phyloP scores from a whole-genome alignment of 1,140 invertebrate species.

The Venturia canescens region DNA sequence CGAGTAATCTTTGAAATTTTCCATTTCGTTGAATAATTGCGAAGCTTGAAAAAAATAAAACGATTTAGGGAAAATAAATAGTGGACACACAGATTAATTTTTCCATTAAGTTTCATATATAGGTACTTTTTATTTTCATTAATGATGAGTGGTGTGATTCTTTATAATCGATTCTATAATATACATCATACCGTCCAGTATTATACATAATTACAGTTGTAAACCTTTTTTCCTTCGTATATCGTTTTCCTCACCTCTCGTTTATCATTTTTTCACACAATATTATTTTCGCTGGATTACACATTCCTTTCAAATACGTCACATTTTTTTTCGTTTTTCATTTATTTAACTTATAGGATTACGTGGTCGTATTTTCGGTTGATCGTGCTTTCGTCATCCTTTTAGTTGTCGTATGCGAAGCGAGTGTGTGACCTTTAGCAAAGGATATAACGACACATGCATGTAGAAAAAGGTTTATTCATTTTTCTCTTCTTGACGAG shows the following conservation, averaged over 20 bases:
- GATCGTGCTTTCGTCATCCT: constrained; percentile 49
- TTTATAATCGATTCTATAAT: constrained; percentile 78
- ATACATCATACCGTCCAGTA: constrained; percentile 77
- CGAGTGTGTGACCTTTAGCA: constrained; percentile 8
- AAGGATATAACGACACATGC: constrained; percentile 21
- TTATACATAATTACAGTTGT: constrained; percentile 78
- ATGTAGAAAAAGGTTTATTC: constrained; percentile 50
- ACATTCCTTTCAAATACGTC: constrained; percentile 15
- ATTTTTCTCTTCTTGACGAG: constrained; percentile 23
- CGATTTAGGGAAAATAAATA: constrained; percentile 3
- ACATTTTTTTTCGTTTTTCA: too few relatives aligned
- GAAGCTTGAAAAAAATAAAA: background rate
- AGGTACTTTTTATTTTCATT: constrained; percentile 74
- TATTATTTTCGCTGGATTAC: constrained; percentile 12
- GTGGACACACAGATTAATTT: constrained; percentile 51
- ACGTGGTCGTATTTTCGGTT: background rate
- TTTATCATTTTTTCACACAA: constrained; percentile 3
- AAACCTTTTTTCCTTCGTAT: constrained; percentile 62
- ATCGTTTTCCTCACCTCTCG: background rate
- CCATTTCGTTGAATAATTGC: background rate
- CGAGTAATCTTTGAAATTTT: background rate
- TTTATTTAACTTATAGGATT: too few relatives aligned
- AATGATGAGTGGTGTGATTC: constrained; percentile 73
- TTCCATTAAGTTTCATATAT: constrained; percentile 67
- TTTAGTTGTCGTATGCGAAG: constrained; percentile 47